Evolutionary conservation across 53 echinoderm and acorn worm genomes (phyloP).

Genomic region (Arbacia lixula): DNA sequence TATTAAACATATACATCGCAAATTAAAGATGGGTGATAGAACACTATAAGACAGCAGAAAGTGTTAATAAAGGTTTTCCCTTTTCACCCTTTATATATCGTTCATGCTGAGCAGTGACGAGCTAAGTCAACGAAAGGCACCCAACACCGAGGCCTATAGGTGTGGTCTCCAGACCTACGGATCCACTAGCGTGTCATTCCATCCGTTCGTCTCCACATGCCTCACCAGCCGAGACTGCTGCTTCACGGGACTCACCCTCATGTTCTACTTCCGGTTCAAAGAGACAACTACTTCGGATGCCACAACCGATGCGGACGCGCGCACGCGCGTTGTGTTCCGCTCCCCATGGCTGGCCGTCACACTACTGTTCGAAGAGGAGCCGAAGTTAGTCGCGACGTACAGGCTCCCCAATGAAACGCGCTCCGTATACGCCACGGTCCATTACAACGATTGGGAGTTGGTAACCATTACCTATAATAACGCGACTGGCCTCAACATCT

Average conservation of each 20-base stretch:
- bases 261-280: not conserved
- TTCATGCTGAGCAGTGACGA: no score
- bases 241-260: not conserved
- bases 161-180: not conserved
- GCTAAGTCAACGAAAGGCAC: no score
- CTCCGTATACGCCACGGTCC: not conserved
- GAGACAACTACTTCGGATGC: not conserved
- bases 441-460: not conserved
- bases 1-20: no score
- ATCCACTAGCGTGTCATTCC: not conserved
- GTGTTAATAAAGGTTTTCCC: no score
- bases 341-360: not conserved
- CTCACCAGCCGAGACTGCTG: slow-evolving; percentile 7
- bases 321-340: not conserved
- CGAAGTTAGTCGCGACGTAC: not conserved
- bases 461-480: slow-evolving; percentile 8
- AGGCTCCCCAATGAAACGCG: not conserved
- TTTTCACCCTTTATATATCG: no score
- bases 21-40: no score
- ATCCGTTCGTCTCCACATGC: slow-evolving; percentile 2
- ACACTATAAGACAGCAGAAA: no score
- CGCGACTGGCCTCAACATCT: not conserved
- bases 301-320: not conserved
- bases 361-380: not conserved
- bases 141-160: no score